Percentiles rank a stretch among this genome's conserved stretches.
Conservation (phyloP, 1,140 invertebrate genomes). For the Neotoxoptera formosana region DNA sequence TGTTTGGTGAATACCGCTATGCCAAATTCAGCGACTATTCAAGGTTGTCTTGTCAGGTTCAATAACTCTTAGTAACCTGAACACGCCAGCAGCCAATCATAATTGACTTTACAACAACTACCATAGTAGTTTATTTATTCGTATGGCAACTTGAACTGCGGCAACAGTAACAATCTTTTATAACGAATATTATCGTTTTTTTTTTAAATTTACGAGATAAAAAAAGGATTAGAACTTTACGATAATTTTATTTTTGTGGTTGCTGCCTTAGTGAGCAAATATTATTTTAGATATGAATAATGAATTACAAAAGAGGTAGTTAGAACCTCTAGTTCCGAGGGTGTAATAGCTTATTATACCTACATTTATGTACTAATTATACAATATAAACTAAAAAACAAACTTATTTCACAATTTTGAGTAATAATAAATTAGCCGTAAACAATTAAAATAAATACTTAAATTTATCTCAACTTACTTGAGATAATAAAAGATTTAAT, state of each 20-base stretch:
- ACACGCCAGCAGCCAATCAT: constrained; percentile 44
- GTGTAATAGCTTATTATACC: neutral
- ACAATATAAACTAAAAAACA: neutral
- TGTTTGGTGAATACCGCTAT: constrained; percentile 46
- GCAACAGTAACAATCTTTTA: constrained; percentile 29
- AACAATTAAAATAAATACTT: no score
- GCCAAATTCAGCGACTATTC: constrained; percentile 53
- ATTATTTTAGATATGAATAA: neutral
- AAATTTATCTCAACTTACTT: neutral
- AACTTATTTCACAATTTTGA: neutral
- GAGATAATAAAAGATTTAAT: neutral
- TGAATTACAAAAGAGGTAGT: neutral
- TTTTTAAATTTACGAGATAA: neutral
- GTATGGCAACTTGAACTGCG: neutral
- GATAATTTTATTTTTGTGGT: neutral
- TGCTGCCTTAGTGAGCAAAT: neutral
- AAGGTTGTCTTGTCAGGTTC: constrained; percentile 57
- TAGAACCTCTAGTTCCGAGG: neutral
- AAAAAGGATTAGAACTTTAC: neutral
- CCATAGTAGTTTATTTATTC: neutral
- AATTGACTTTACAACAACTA: constrained; percentile 19
- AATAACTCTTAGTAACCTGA: constrained; percentile 55
- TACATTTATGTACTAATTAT: neutral
- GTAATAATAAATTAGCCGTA: neutral
- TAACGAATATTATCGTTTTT: neutral